phyloP scores from a whole-genome alignment of 1,140 invertebrate genomes.

The Aphis craccivora region DNA sequence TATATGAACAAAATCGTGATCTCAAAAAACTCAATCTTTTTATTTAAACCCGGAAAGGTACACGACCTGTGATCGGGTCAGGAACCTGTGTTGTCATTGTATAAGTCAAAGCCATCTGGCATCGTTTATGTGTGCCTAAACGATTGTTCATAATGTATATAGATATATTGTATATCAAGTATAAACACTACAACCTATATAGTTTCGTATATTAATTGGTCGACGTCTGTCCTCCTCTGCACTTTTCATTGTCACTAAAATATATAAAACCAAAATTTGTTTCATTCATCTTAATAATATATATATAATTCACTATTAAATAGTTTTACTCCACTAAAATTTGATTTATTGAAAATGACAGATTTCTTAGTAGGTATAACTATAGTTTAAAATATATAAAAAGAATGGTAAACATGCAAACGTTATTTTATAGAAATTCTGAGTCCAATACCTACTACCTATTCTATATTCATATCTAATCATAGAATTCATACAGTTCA shows the following conservation, averaged over 20 bases:
- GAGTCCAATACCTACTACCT: neutral
- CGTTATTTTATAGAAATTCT: neutral
- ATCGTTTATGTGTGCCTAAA: neutral
- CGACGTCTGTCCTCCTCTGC: slow-evolving; percentile 12
- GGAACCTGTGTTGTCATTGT: slow-evolving; percentile 46
- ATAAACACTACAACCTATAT: neutral
- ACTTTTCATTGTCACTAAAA: neutral
- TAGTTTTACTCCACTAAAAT: neutral
- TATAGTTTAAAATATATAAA: neutral
- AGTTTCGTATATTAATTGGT: neutral
- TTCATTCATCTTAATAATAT: neutral
- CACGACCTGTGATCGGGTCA: slow-evolving; percentile 39
- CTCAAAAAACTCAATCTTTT: slow-evolving; percentile 21
- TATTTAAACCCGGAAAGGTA: slow-evolving; percentile 50
- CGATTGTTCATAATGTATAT: neutral
- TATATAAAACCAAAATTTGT: slow-evolving; percentile 6
- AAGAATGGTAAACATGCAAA: neutral
- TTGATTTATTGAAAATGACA: neutral
- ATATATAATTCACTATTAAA: neutral
- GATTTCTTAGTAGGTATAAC: neutral
- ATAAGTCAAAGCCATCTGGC: neutral
- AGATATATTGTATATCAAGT: neutral
- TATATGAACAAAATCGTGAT: slow-evolving; percentile 22
- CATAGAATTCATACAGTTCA: neutral
- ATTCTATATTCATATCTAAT: neutral